Evolutionary conservation across 2,888 invertebrate genomes (phyloP).

Genomic region (Schrankia costaestrigalis): DNA sequence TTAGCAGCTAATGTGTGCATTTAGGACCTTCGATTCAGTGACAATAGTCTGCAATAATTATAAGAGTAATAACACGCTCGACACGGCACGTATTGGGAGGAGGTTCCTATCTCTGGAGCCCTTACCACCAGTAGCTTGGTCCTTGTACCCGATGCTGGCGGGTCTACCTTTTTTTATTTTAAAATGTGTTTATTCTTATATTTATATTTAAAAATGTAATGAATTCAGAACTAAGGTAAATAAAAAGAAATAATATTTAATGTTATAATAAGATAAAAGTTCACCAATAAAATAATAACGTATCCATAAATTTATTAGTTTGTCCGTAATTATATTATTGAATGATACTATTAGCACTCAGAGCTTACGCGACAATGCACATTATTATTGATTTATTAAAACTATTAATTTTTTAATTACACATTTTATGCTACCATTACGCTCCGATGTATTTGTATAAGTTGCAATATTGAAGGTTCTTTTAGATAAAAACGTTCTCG

Average conservation of each 20-base stretch:
- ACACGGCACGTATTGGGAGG: too few species aligned
- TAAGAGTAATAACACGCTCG: too few species aligned
- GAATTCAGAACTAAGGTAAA: too few species aligned
- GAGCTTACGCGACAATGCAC: slow-evolving; percentile 27
- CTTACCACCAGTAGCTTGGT: too few species aligned
- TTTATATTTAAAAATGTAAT: too few species aligned
- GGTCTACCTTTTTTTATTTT: too few species aligned
- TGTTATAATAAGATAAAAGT: slow-evolving; percentile 23
- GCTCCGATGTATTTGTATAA: slow-evolving; percentile 29
- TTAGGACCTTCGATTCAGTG: too few species aligned
- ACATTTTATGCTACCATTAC: slow-evolving; percentile 36
- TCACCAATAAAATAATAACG: slow-evolving; percentile 24
- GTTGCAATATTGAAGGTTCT: slow-evolving; percentile 18
- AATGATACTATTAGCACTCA: slow-evolving; percentile 40
- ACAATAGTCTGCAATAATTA: too few species aligned
- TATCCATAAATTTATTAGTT: slow-evolving; percentile 33
- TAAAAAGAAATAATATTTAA: slow-evolving; percentile 11
- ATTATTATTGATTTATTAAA: slow-evolving; percentile 48
- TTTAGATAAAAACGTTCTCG: slow-evolving; percentile 35
- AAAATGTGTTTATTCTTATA: too few species aligned
- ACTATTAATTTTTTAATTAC: slow-evolving; percentile 52
- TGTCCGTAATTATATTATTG: slow-evolving; percentile 33
- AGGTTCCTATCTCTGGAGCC: too few species aligned
- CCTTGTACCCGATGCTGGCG: too few species aligned
- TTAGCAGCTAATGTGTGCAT: too few species aligned